Evolutionary conservation across 2,113 vertebrate species (phyloP), one percentile per base, ranked within the genome.

Genomic region (Neogobius melanostomus): DNA sequence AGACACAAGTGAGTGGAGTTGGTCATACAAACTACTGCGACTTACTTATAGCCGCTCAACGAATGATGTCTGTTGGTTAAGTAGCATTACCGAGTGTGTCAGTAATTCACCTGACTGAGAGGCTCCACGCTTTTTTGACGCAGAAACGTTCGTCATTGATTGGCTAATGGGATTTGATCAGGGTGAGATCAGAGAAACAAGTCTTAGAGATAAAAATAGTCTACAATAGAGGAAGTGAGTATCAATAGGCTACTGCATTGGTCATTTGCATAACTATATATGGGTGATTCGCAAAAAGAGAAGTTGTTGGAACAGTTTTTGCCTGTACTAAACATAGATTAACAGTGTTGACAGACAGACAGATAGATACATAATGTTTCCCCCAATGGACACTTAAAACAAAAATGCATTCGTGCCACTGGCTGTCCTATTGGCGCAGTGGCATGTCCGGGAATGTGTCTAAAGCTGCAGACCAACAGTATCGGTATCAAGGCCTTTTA

Each of bases 401-500:
- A 61, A 60, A 60, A 21, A 15, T 44, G 59, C 42, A n/a, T 42
- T 3, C 28, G n/a, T 43, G 47, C 8, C 11, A 2, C 5, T 48
- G 11, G 16, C 59, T 45, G 59, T 61, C 42, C 59, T 14, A 71
- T 69, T 8, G 12, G 14, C 16, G 69, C 74, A 57, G 65, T 43
- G 77, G 75, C 47, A 69, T 62, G 66, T 65, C 53, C 8, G 9
- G 61, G 66, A 66, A 69, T 76, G 46, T 66, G 43, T 79, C 21
- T 61, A 42, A 59, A 59, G 48, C 28, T 59, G 75, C 71, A 43
- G 42, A 62, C 46, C 14, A 11, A 49, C 52, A 21, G 50, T 80
- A 61, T 88, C 72, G 60, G 48, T 80, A 69, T 82, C 76, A 79
- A 16, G 16, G 48, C 64, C 15, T 72, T 28, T 83, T 59, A 77